phyloP scores from a whole-genome alignment of 2,113 vertebrate species.

The Triplophysa tibetana region DNA sequence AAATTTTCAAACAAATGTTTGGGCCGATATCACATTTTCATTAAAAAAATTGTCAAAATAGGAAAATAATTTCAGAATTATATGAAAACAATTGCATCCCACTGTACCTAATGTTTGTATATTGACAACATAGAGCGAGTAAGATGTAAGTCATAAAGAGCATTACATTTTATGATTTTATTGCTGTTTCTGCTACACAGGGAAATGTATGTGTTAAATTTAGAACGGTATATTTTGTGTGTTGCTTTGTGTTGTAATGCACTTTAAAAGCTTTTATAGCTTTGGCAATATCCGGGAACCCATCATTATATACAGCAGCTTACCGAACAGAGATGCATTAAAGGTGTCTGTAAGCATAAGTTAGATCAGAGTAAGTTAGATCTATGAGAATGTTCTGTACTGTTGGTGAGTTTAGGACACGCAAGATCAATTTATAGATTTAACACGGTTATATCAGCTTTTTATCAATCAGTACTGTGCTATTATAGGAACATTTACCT shows the following conservation, averaged over 20 bases:
- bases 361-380: slow-evolving; percentile 26
- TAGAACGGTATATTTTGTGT: neutral
- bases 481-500: neutral
- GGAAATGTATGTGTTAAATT: neutral
- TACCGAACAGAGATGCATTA: slow-evolving; percentile 8
- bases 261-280: slow-evolving; percentile 30
- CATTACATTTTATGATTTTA: neutral
- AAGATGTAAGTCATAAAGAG: neutral
- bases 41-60: no score
- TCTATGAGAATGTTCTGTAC: slow-evolving; percentile 7
- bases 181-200: neutral
- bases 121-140: neutral
- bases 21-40: no score
- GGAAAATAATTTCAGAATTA: no score
- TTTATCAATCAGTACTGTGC: neutral
- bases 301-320: neutral
- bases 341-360: slow-evolving; percentile 16
- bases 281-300: slow-evolving; percentile 10
- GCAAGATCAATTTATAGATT: neutral
- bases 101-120: no score
- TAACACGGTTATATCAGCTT: neutral
- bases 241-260: slow-evolving; percentile 1
- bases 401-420: slow-evolving; percentile 4
- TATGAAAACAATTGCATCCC: no score
- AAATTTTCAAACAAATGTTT: no score